Evolutionary conservation across 2,888 invertebrate species (phyloP).

Genomic region (Melanophora roralis): DNA sequence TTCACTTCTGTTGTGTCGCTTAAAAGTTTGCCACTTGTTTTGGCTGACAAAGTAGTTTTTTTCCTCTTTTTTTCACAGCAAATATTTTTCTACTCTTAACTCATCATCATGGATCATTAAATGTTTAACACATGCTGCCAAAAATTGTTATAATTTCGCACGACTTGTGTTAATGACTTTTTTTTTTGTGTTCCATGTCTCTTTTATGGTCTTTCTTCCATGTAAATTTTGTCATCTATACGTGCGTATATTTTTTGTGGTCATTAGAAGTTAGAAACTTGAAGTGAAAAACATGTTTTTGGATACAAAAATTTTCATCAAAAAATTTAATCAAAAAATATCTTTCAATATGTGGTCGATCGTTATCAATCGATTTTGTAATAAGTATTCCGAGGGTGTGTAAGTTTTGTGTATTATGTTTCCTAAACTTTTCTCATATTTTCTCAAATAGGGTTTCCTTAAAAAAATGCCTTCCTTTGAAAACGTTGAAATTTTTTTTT

Average conservation of each 20-base stretch:
- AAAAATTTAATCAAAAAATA: background rate
- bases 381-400: no score
- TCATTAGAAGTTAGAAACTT: slow-evolving; percentile 8
- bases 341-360: background rate
- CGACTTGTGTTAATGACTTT: slow-evolving; percentile 51
- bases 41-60: slow-evolving; percentile 25
- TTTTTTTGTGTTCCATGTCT: slow-evolving; percentile 7
- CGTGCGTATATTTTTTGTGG: background rate
- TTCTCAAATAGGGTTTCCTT: no score
- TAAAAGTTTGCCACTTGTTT: slow-evolving; percentile 50
- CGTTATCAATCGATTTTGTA: no score
- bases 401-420: no score
- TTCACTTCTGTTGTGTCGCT: slow-evolving; percentile 27
- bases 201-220: background rate
- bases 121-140: slow-evolving; percentile 57
- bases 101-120: slow-evolving; percentile 32
- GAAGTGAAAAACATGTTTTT: background rate
- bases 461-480: no score
- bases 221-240: background rate
- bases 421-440: no score
- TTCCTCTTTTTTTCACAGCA: background rate
- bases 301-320: background rate
- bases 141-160: slow-evolving; percentile 50
- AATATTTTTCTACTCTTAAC: background rate
- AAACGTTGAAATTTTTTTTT: no score